phyloP scores from a whole-genome alignment of 2,113 vertebrate species.

The Dendropsophus ebraccatus region DNA sequence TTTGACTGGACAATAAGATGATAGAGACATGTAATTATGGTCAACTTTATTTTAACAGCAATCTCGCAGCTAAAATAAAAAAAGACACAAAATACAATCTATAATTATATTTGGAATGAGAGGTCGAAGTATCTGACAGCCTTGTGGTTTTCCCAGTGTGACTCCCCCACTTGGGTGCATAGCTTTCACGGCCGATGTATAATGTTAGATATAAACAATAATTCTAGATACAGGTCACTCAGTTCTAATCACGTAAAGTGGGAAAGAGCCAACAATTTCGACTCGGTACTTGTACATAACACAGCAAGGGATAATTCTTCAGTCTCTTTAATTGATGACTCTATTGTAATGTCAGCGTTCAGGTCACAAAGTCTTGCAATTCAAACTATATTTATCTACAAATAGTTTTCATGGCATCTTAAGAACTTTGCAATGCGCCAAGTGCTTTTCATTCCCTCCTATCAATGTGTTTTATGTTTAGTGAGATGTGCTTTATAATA shows the following conservation, averaged over 20 bases:
- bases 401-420: constrained; percentile 20
- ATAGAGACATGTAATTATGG: too few relatives aligned
- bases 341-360: constrained; percentile 53
- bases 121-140: neutral
- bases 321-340: constrained; percentile 32
- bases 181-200: neutral
- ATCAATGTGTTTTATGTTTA: neutral
- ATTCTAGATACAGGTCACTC: neutral
- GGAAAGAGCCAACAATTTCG: neutral
- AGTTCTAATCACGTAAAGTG: neutral
- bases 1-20: too few relatives aligned
- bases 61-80: too few relatives aligned
- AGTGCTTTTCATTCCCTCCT: neutral
- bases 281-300: neutral
- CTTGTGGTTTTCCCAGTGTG: neutral
- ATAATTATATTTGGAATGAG: neutral
- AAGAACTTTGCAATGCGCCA: neutral
- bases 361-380: constrained; percentile 53
- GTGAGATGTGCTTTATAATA: neutral
- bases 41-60: too few relatives aligned
- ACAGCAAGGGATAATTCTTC: constrained; percentile 13
- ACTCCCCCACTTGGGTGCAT: neutral
- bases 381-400: constrained; percentile 38
- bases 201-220: neutral
- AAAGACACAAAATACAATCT: too few relatives aligned